These are phyloP conservation scores for Micronisus gabar DNA, from an alignment of 2,113 vertebrate genomes.

Conservation along the genomic window DNA sequence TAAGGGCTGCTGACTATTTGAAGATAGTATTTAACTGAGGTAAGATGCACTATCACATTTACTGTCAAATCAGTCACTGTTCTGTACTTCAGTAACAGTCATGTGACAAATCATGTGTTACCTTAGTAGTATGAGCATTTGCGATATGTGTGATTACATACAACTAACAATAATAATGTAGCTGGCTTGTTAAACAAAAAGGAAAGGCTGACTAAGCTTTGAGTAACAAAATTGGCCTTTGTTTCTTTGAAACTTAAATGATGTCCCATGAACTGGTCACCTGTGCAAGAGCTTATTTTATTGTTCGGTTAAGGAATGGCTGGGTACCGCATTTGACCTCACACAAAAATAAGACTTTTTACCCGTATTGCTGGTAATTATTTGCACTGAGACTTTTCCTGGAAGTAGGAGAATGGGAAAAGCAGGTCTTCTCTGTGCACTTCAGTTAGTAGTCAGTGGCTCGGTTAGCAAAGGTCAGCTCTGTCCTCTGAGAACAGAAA, in stretches of 20 bases:
- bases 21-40: not conserved
- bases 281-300: accelerated
- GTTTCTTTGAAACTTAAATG: not conserved
- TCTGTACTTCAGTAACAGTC: not conserved
- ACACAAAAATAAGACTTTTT: not conserved
- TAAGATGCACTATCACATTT: not conserved
- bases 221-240: not conserved
- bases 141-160: not conserved
- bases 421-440: not conserved
- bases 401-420: not conserved
- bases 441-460: not conserved
- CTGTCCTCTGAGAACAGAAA: not conserved
- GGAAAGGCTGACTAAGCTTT: not conserved
- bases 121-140: not conserved
- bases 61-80: not conserved
- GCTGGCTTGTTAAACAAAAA: not conserved
- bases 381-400: not conserved
- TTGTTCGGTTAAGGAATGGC: not conserved
- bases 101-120: not conserved
- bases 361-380: not conserved
- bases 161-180: not conserved
- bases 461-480: not conserved
- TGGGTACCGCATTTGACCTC: not conserved
- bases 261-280: not conserved
- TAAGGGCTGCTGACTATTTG: not conserved